Base-by-base conservation (phyloP, 2,113 vertebrate species). In the Alectura lathami region DNA sequence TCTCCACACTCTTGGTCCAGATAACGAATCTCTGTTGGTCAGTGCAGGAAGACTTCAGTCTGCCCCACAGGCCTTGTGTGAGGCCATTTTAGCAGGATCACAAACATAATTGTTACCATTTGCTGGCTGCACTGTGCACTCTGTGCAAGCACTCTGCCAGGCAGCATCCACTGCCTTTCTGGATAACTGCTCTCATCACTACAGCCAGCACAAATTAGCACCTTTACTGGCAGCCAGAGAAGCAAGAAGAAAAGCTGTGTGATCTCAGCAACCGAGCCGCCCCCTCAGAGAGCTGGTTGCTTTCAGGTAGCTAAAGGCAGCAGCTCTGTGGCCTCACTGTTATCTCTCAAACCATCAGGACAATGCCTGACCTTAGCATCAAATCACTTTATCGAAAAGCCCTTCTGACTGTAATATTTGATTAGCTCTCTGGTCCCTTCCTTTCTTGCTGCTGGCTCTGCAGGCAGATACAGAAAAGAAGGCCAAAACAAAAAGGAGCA, bases 361-460 rank as follows among this genome's bases (percentile, higher is more conserved):
- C 22, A 83, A 34, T 0, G 1, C 17, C 69, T 81, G 34, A 77
- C 63, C 34, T 86, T 34, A 70, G 26, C 30, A 89, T 7, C 73
- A 77, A 87, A 63, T 10, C 78, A 85, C 9, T 80, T 66, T 11
- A 67, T 43, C 56, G 81, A 74, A 90, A 85, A 77, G 29, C 7
- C 24, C 50, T 74, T 89, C 47, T 26, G 40, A 73, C 9, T 45
- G 56, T 22, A 64, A 20, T 87, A 56, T 83, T 56, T 79, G 24
- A 77, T 83, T 50, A 73, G 32, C 9, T 87, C 84, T 82, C 36
- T 89, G 11, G 70, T 74, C 11, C 8, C 11, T 60, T 87, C 45
- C 17, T 75, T 76, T 91, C 63, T 62, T 94, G 21, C 36, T 92
- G 29, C 45, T 91, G 40, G 53, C 50, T 94, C 57, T 84, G 66